Evolutionary conservation across 2,113 vertebrate species (phyloP), one percentile per base, ranked within the genome.

Genomic region (Coracopsis vasa): DNA sequence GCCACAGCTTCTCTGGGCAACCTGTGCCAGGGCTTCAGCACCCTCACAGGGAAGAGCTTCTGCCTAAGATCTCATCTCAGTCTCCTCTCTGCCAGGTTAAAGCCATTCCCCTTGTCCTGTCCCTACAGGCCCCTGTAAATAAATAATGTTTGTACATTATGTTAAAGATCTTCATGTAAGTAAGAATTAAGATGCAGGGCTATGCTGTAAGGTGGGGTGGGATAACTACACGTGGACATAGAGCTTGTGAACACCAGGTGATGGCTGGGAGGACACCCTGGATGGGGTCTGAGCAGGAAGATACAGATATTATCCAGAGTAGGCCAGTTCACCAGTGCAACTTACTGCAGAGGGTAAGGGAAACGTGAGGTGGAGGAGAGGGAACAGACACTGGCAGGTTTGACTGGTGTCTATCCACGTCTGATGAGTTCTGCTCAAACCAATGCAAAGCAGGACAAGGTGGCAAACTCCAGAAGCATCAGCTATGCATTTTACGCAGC

Each of bases 361-460:
- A 61, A 74, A 14, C 37, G 7, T 7, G 6, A 33, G n/a, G 7
- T 8, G 11, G 24, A 66, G 41, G 13, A 62, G 7, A 5, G 10
- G 12, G 80, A 50, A 28, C 9, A 58, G 37, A 15, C 25, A n/a
- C 27, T 18, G 28, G 2, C 4, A 44, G 25, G 17, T 37, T 45
- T 62, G 64, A 7, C 11, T 51, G 53, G 19, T 0, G 1, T 15
- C 12, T 53, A 1, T 50, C 14, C 13, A 20, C 0, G 0, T 47
- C 20, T 2, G 3, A 47, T 19, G 13, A 66, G 16, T 18, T 69
- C 19, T 2, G 1, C 20, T 74, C 21, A 82, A 39, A 50, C 31
- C 51, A 53, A 2, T 3, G 16, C 13, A 28, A 69, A 84, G 42
- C 9, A 39, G 16, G 42, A 20, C 0, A 3, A 79, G 71, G 15